Conservation (phyloP, 2,888 invertebrate species). For the Julus scandinavius region DNA sequence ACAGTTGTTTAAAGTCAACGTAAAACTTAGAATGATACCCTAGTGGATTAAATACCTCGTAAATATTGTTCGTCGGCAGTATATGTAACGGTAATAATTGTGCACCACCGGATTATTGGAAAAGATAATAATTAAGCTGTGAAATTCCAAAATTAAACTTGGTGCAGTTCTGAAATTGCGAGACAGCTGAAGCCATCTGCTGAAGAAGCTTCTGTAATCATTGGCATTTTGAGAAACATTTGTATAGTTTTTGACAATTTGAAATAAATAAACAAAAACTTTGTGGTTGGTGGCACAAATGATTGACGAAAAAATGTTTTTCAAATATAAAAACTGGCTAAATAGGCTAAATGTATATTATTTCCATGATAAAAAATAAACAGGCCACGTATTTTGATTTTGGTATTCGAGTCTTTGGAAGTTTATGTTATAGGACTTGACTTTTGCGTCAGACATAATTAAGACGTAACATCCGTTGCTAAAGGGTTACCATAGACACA, state of each 20-base stretch:
- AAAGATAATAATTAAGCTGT: not conserved
- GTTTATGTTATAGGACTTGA: not conserved
- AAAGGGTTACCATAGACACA: not conserved
- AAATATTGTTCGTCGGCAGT: not conserved
- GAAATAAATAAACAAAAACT: conserved; percentile 35
- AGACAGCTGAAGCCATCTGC: conserved; percentile 19
- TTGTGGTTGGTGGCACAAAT: conserved; percentile 22
- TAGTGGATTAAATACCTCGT: not conserved
- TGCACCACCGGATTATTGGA: not conserved
- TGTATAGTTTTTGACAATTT: not conserved
- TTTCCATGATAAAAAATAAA: no score
- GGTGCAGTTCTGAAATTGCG: not conserved
- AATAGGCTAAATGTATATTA: no score
- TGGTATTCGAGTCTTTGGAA: no score
- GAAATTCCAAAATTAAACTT: not conserved
- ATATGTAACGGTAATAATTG: not conserved
- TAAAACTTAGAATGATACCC: not conserved
- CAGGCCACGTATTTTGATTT: no score
- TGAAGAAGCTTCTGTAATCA: not conserved
- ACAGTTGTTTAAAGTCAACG: not conserved
- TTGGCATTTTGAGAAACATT: no score
- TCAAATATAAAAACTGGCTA: no score
- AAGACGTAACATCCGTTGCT: not conserved
- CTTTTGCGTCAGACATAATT: not conserved
- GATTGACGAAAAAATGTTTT: no score